A percentile compares a stretch with the other conserved stretches of the same genome.
phyloP scores from a whole-genome alignment of 1,140 invertebrate genomes.

The Drosophila kikkawai region DNA sequence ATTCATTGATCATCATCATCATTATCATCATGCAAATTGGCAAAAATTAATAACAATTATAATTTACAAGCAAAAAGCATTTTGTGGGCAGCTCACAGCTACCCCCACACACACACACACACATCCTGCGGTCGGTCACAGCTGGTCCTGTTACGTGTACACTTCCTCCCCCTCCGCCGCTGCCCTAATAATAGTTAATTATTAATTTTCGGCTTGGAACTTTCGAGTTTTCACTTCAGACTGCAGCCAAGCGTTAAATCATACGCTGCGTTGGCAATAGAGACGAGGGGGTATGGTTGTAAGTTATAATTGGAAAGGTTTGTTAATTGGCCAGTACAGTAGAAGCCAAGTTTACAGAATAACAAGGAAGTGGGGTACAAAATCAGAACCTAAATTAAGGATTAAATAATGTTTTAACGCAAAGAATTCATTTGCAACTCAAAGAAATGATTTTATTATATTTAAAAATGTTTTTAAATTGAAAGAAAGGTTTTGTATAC shows the following conservation, averaged over 20 bases:
- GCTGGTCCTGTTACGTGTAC: constrained; percentile 23
- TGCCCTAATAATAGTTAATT: constrained; percentile 25
- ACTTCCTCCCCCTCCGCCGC: not conserved
- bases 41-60: constrained; percentile 67
- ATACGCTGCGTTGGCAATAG: constrained; percentile 14
- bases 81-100: constrained; percentile 21
- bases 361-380: not conserved
- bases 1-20: constrained; percentile 51
- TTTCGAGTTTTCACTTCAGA: constrained; percentile 31
- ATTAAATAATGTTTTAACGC: not conserved
- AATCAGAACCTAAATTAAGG: not conserved
- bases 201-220: constrained; percentile 41
- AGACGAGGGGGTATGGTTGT: not conserved
- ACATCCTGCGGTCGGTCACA: constrained; percentile 33
- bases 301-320: constrained; percentile 33
- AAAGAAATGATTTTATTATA: not conserved
- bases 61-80: constrained; percentile 58
- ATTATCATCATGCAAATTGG: constrained; percentile 54
- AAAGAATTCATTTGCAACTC: no score
- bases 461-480: not conserved
- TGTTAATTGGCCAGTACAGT: constrained; percentile 12
- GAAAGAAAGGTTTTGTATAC: no score
- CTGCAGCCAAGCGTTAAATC: constrained; percentile 30
- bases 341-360: not conserved
- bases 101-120: not conserved